Evolutionary conservation across 1,140 invertebrate genomes (phyloP), one percentile per base, ranked within the genome.

Genomic region (Elysia chlorotica): DNA sequence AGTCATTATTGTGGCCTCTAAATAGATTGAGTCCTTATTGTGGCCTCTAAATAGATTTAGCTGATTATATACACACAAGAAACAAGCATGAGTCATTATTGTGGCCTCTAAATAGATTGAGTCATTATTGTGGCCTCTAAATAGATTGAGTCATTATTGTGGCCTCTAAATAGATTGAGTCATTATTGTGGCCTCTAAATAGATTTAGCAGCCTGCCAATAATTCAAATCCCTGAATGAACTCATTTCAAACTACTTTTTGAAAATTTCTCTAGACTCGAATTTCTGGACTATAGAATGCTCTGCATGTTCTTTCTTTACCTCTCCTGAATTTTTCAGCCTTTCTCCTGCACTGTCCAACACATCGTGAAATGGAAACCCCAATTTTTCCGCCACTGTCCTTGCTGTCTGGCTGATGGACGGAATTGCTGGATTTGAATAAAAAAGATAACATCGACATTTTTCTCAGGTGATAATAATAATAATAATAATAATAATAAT

Each of bases 151-250:
- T n/a, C n/a, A n/a, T n/a, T n/a, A n/a, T n/a, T n/a, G n/a, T n/a
- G n/a, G n/a, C 41, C 10, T 48, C n/a, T n/a, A 69, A n/a, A 10
- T 48, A 62, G 62, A 63, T n/a, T 36, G 19, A 14, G n/a, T n/a
- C n/a, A n/a, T n/a, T n/a, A n/a, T n/a, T n/a, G n/a, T n/a, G n/a
- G n/a, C 41, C 10, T 48, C 41, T 48, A n/a, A 48, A 48, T n/a
- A 17, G 25, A 23, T 62, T 37, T 21, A 4, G 23, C 30, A n/a
- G 37, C 30, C 57, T 65, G 61, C 17, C 82, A 81, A 14, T 92
- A 92, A 79, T 88, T 85, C 28, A 25, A 62, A 62, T 21, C 61
- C 35, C 57, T 35, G 23, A 28, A 28, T 19, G 23, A 28, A 35
- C 17, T 28, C 35, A 65, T 14, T 35, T n/a, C n/a, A n/a, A 48